Percentiles rank a stretch among this genome's conserved stretches.
phyloP scores from a whole-genome alignment of 2,113 vertebrate species.

The Pelvicachromis taeniatus region DNA sequence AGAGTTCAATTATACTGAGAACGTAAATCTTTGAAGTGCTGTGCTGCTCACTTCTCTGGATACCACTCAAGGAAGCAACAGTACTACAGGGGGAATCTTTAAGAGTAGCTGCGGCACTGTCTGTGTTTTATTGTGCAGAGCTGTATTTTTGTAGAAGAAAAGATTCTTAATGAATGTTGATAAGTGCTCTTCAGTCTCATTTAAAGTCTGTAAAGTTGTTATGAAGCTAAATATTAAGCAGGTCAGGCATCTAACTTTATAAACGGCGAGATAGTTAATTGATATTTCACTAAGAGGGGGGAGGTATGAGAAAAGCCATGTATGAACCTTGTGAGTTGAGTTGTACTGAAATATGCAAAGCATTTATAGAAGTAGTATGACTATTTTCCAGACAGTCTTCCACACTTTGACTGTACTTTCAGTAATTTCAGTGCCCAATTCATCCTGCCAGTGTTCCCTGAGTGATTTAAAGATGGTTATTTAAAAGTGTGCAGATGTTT shows the following conservation, averaged over 20 bases:
- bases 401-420: not conserved
- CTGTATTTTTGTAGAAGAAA: not conserved
- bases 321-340: not conserved
- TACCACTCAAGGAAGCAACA: not conserved
- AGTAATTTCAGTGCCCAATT: not conserved
- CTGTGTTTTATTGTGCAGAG: not conserved
- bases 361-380: not conserved
- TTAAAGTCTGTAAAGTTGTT: not conserved
- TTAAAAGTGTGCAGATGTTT: not conserved
- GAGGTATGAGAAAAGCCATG: not conserved
- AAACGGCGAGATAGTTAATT: not conserved
- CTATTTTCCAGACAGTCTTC: not conserved
- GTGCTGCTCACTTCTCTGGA: slow-evolving; percentile 9
- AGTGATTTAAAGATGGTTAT: not conserved
- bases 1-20: slow-evolving; percentile 52
- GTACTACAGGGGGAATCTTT: not conserved
- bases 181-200: not conserved
- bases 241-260: not conserved
- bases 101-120: not conserved
- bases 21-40: slow-evolving; percentile 19
- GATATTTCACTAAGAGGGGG: not conserved
- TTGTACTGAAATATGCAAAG: not conserved
- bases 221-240: not conserved
- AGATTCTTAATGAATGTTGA: not conserved
- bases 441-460: not conserved